Evolutionary conservation across 2,113 vertebrate species (phyloP).

Genomic region (Odocoileus virginianus): DNA sequence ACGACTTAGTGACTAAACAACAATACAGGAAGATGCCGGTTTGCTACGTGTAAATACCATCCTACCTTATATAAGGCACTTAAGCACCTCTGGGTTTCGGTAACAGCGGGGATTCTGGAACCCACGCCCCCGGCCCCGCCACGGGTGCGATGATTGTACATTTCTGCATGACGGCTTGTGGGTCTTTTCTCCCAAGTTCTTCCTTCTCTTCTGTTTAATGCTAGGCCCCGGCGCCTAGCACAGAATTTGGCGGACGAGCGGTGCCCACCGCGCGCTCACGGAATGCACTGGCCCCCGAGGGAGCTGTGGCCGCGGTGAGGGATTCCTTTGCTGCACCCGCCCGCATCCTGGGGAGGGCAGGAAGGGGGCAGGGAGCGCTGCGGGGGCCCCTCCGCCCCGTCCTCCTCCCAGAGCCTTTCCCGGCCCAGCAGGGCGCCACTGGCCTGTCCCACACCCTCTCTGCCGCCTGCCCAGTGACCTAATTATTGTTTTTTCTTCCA

Average conservation of each 20-base stretch:
- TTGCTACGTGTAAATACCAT: neutral
- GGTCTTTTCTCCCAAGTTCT: neutral
- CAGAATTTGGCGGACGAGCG: neutral
- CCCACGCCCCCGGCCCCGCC: neutral
- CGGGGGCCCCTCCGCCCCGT: neutral
- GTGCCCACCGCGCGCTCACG: neutral
- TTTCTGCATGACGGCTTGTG: neutral
- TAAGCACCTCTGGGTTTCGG: neutral
- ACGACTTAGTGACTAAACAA: neutral
- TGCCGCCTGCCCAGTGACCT: slow-evolving; percentile 78
- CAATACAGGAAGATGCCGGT: neutral
- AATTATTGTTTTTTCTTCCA: slow-evolving; percentile 78
- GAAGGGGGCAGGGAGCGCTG: neutral
- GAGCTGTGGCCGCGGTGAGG: neutral
- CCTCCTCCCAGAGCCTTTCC: slow-evolving; percentile 44
- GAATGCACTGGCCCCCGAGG: neutral
- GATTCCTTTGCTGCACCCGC: neutral
- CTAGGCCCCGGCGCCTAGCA: neutral
- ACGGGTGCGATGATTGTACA: neutral
- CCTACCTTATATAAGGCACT: neutral
- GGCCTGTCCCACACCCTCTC: slow-evolving; percentile 74
- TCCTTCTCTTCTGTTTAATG: neutral
- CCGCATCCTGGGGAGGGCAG: neutral
- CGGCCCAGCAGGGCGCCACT: slow-evolving; percentile 73
- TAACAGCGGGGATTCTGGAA: neutral